These are phyloP conservation scores for Psittacula derbiana DNA, from an alignment of 2,797 vertebrate species.

Conservation along the genomic window DNA sequence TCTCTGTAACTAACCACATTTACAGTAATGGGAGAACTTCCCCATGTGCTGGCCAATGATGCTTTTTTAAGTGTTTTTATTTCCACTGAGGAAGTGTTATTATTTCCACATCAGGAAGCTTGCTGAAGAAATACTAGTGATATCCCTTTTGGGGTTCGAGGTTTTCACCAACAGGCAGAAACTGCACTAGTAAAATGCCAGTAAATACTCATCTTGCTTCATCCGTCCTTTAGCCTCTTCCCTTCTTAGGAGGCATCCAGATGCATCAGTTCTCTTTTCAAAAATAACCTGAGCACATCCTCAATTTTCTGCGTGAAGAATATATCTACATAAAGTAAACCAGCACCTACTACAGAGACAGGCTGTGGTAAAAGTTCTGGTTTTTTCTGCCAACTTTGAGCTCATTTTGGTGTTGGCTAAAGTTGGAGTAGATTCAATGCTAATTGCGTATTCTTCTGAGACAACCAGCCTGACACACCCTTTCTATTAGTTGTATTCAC, in stretches of 20 bases:
- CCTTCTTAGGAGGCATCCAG: background rate
- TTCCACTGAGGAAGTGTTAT: constrained; percentile 1
- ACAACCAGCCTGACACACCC: background rate
- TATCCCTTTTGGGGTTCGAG: background rate
- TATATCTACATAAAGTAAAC: background rate
- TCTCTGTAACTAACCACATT: background rate
- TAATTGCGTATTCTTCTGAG: background rate
- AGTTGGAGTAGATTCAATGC: background rate
- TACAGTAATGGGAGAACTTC: background rate
- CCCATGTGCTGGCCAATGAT: background rate
- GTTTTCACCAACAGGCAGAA: background rate
- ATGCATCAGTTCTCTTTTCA: background rate
- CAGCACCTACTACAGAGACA: background rate
- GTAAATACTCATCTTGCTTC: background rate
- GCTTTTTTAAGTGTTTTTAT: constrained; percentile 26
- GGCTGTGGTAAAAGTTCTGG: background rate
- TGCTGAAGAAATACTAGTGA: background rate
- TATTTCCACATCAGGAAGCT: constrained; percentile 38
- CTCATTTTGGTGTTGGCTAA: background rate
- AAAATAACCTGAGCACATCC: background rate
- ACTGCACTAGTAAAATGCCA: background rate
- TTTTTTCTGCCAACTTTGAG: background rate
- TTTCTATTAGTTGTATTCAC: background rate
- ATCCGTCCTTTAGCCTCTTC: background rate
- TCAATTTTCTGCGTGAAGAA: background rate